Evolutionary conservation across 2,888 invertebrate species (phyloP).

Genomic region (Molanna angustata): DNA sequence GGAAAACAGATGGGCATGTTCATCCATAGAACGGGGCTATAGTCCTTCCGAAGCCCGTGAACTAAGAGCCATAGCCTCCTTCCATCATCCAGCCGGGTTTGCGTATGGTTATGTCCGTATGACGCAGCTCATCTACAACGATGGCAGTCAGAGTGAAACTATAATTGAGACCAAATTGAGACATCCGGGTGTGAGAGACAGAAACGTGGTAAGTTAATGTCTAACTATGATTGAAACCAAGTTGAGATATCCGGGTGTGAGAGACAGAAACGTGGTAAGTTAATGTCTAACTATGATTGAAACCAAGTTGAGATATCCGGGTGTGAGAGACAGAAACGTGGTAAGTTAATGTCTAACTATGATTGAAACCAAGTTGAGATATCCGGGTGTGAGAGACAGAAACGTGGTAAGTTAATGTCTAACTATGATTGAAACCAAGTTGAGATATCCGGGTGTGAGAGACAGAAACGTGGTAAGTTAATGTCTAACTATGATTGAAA

Average conservation of each 20-base stretch:
- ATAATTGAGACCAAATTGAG: slow-evolving; percentile 83
- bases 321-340: slow-evolving; percentile 76
- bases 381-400: too few species aligned
- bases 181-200: slow-evolving; percentile 83
- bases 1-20: slow-evolving; percentile 76
- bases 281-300: slow-evolving; percentile 89
- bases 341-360: too few species aligned
- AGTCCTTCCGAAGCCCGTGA: slow-evolving; percentile 85
- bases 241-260: slow-evolving; percentile 79
- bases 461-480: too few species aligned
- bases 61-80: slow-evolving; percentile 83
- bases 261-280: slow-evolving; percentile 76
- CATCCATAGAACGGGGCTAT: slow-evolving; percentile 81
- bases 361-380: too few species aligned
- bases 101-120: slow-evolving; percentile 83
- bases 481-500: too few species aligned
- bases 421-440: too few species aligned
- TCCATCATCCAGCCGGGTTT: slow-evolving; percentile 85
- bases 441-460: too few species aligned
- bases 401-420: too few species aligned
- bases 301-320: slow-evolving; percentile 84
- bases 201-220: slow-evolving; percentile 76
- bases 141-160: slow-evolving; percentile 85
- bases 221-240: slow-evolving; percentile 90
- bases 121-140: slow-evolving; percentile 84